Percentiles rank a stretch among this genome's conserved stretches.
These are phyloP conservation scores for Octodon degus DNA, from an alignment of 2,113 vertebrate species.

Conservation along the genomic window DNA sequence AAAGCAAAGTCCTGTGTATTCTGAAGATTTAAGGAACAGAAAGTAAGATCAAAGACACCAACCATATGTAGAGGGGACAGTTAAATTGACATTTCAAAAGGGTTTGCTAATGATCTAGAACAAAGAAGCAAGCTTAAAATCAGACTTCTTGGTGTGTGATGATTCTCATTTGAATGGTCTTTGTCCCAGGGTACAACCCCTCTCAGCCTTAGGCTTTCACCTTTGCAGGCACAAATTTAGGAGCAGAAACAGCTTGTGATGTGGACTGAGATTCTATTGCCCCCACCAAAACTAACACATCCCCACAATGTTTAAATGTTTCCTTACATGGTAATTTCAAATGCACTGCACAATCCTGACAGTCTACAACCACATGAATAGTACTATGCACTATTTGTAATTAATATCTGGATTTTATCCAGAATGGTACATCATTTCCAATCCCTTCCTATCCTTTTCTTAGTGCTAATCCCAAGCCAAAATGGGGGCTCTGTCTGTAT, in stretches of 20 bases:
- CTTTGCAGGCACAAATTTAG: neutral
- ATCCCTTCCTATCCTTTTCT: neutral
- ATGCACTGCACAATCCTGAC: neutral
- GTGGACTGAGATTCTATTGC: neutral
- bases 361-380: neutral
- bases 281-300: rapidly evolving
- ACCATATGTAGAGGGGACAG: neutral
- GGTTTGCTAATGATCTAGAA: neutral
- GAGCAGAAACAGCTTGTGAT: neutral
- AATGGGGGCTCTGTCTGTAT: neutral
- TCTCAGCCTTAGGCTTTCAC: neutral
- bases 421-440: neutral
- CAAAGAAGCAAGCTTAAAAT: neutral
- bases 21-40: neutral
- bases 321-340: neutral
- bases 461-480: neutral
- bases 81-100: neutral
- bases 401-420: neutral
- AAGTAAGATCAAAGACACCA: neutral
- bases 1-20: neutral
- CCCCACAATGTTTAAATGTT: neutral
- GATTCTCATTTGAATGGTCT: too few species aligned
- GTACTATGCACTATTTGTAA: neutral
- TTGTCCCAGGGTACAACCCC: rapidly evolving
- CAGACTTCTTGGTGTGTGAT: neutral